These are phyloP conservation scores for Meriones unguiculatus DNA, from an alignment of 2,113 vertebrate genomes.

Conservation along the genomic window DNA sequence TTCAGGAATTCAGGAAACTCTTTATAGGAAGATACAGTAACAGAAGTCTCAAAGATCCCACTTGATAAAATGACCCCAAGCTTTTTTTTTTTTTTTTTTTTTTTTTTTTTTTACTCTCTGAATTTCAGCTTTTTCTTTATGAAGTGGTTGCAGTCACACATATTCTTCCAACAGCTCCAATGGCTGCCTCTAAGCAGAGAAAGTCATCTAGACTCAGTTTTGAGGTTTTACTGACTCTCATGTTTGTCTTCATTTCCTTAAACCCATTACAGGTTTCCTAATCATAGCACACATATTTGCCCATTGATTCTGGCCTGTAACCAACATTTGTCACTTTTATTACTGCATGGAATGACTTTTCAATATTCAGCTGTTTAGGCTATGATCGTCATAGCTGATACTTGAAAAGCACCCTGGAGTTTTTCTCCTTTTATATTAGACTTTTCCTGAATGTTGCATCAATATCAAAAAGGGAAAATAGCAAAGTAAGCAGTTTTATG, in stretches of 20 bases:
- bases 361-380: neutral
- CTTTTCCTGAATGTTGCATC: neutral
- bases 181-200: neutral
- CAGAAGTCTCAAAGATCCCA: neutral
- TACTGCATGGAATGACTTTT: neutral
- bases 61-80: neutral
- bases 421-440: neutral
- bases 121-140: neutral
- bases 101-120: rapidly evolving
- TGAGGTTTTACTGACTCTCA: neutral
- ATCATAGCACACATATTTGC: neutral
- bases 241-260: neutral
- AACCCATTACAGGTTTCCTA: neutral
- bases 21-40: rapidly evolving
- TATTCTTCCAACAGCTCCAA: neutral
- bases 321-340: neutral
- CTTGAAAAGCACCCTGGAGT: neutral
- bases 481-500: neutral
- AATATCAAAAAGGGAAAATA: neutral
- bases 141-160: neutral
- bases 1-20: too few relatives aligned
- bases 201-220: neutral
- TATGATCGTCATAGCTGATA: neutral
- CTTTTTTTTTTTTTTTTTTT: rapidly evolving
- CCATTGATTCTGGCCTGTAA: neutral